Evolutionary conservation across 2,888 invertebrate species (phyloP).

Genomic region (Augochlorella aurata): DNA sequence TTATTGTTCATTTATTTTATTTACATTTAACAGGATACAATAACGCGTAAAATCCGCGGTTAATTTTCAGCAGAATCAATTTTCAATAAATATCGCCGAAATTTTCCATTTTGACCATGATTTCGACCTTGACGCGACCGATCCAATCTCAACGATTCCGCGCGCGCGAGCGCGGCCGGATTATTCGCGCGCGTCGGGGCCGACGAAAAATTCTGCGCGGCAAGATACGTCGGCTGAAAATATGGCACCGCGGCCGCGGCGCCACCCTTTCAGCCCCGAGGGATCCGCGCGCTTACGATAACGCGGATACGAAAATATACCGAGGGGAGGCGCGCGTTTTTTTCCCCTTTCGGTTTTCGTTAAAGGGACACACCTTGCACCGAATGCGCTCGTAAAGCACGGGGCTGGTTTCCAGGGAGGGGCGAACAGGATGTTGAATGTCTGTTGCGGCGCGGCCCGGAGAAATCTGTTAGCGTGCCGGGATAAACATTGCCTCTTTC

Average conservation of each 20-base stretch:
- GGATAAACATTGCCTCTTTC: not conserved
- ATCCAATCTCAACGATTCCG: slow-evolving; percentile 39
- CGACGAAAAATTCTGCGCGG: slow-evolving; percentile 54
- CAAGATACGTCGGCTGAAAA: slow-evolving; percentile 42
- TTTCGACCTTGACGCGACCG: not conserved
- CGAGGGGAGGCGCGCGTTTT: not conserved
- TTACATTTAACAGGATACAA: no score
- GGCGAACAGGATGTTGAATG: not conserved
- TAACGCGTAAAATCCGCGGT: no score
- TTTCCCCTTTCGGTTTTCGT: not conserved
- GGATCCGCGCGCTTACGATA: slow-evolving; percentile 37
- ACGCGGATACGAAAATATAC: slow-evolving; percentile 38
- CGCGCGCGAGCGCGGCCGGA: slow-evolving; percentile 9
- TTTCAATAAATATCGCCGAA: no score
- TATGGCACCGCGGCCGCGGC: slow-evolving; percentile 22
- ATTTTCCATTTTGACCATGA: no score
- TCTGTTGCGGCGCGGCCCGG: not conserved
- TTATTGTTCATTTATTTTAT: no score
- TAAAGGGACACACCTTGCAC: not conserved
- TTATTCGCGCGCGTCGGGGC: slow-evolving; percentile 35
- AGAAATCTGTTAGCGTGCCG: not conserved
- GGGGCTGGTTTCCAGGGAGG: not conserved
- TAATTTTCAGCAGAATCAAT: no score
- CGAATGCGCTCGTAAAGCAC: not conserved
- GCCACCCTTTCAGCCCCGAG: slow-evolving; percentile 25